A percentile compares a stretch with the other conserved stretches of the same genome.
phyloP scores from a whole-genome alignment of 2,113 vertebrate genomes.

The Trogon surrucura region DNA sequence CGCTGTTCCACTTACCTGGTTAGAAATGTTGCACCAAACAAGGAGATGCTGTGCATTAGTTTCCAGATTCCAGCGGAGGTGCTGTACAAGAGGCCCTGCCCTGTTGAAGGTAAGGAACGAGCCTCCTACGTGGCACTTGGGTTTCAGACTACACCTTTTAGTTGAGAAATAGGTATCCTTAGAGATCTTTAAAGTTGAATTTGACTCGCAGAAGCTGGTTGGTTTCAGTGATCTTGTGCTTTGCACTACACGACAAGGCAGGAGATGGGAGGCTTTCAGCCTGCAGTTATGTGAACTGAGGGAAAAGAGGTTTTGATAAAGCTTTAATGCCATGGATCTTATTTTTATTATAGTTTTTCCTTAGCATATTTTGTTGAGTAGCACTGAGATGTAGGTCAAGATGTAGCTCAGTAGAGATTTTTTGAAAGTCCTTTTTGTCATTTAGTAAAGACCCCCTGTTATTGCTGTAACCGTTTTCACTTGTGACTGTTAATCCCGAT shows the following conservation, averaged over 20 bases:
- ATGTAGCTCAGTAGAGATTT: neutral
- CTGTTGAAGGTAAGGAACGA: constrained; percentile 75
- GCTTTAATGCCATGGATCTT: neutral
- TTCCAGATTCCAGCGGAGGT: constrained; percentile 84
- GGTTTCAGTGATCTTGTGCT: neutral
- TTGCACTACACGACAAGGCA: neutral
- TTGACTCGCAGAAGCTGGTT: neutral
- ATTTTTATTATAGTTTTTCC: neutral
- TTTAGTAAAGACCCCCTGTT: neutral
- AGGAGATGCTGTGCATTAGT: constrained; percentile 95
- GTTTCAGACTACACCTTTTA: neutral
- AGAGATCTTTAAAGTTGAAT: neutral
- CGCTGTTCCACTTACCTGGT: constrained; percentile 85
- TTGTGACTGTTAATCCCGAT: neutral
- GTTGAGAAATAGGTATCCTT: neutral
- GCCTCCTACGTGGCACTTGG: rapidly evolving
- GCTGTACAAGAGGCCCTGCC: constrained; percentile 76
- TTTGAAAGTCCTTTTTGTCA: neutral
- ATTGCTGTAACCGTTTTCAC: neutral
- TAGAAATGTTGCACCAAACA: constrained; percentile 94
- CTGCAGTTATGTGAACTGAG: neutral
- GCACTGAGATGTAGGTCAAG: neutral
- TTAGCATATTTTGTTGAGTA: neutral
- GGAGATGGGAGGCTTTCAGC: neutral
- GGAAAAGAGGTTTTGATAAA: neutral